Evolutionary conservation across 2,888 invertebrate species (phyloP), one percentile per base, ranked within the genome.

Genomic region (Machimus atricapillus): DNA sequence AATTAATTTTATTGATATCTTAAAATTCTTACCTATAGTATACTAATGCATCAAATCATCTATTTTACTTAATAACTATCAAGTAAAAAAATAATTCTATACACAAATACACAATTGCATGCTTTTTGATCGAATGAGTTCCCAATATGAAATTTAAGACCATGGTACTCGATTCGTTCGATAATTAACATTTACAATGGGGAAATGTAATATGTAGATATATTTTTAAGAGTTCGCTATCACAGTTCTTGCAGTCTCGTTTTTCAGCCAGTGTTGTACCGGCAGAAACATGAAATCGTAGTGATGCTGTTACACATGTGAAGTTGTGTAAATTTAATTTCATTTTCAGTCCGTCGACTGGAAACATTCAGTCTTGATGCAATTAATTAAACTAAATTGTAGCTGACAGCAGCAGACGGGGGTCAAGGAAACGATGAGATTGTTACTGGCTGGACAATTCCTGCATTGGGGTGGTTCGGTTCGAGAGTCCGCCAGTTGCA

Each of bases 361-460:
- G 46, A 79, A 79, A 23, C 37, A 27, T 78, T 43, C 31, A 46
- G 46, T 23, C 79, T 79, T 31, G 52, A 52, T 34, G 31, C 79
- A 79, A 79, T 79, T 79, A 79, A 79, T 79, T 79, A 79, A 79
- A 79, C 78, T 79, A 79, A 46, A 79, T 27, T 79, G 52, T 52
- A 31, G 23, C 79, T 79, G 79, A 79, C 79, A 52, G 79, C 14
- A 46, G 27, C 23, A 14, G 52, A 52, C 16, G 31, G 23, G 23
- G 16, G 46, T 40, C 52, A 27, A 27, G 52, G 52, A 79, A 79
- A 52, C 52, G 40, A 52, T 23, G 79, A 52, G 79, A 46, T 79
- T 79, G 79, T 46, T 79, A 14, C 16, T 79, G 27, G 23, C 12
- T 4, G 31, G 16, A 31, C 52, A 79, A 31, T 79, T 14, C 34